Base-by-base conservation (phyloP, 2,113 vertebrate genomes). In the zebrafish (Danio rerio) region DNA sequence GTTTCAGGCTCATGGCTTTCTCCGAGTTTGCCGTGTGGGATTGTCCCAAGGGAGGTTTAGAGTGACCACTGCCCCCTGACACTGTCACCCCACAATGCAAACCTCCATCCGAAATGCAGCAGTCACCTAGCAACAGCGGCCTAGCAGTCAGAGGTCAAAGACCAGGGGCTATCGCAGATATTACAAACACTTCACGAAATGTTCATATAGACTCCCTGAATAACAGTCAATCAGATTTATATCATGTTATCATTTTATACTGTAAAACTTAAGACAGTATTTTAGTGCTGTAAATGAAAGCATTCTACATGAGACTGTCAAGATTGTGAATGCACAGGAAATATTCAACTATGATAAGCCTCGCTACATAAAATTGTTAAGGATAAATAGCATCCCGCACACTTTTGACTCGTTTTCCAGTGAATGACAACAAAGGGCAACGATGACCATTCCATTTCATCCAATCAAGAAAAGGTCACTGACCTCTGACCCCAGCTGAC, bases 121-220 rank as follows among this genome's bases (percentile, higher is more conserved):
- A 88, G 94, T 95, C 92, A 93, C 95, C 93, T 95, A 95, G 95
- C 95, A 95, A 95, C 95, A 70, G 62, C 90, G 91, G 92, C 91
- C 93, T 93, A 89, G 92, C 92, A 81, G 73, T 93, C 90, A 92
- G 92, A 87, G 92, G 92, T 94, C 93, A 85, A 91, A 91, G 93
- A 94, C 93, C 93, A 93, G 90, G 90, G 92, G 91, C 92, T 94
- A 94, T 95, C 94, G 93, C 89, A 92, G 91, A 94, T 79, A 84
- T 73, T 62, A 69, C 68, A 72, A 16, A 70, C n/a, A 61, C 83
- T 68, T 9, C 16, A 50, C 56, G 56, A 69, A 66, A 71, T 58
- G 56, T 80, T 42, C 42, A 83, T 55, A n/a, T 86, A 89, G 81
- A 90, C 87, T 86, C 86, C 79, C 88, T 87, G 80, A 80, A 83